Conservation (phyloP, 2,113 vertebrate species). For the Hepsetus odoe region DNA sequence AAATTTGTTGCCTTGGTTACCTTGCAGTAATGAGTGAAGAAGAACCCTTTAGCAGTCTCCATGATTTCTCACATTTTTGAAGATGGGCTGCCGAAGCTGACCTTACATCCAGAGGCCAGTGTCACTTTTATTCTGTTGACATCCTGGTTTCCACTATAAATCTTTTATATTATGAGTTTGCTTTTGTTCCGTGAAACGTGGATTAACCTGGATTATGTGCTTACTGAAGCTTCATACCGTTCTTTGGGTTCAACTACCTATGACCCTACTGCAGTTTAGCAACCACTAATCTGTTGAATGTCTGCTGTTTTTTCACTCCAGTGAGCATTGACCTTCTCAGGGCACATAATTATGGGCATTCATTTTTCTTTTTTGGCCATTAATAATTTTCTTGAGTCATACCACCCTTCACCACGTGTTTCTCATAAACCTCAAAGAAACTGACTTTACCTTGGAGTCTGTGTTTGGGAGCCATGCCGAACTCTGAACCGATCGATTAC, state of each 20-base stretch:
- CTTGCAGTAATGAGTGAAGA: too few species aligned
- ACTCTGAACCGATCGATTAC: not conserved
- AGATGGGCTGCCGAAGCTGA: too few species aligned
- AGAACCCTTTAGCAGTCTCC: too few species aligned
- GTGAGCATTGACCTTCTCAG: not conserved
- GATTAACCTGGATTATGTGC: not conserved
- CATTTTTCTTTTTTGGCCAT: not conserved
- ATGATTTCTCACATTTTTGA: too few species aligned
- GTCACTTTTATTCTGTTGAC: too few species aligned
- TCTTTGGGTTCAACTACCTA: not conserved
- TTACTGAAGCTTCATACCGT: not conserved
- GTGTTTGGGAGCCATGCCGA: not conserved
- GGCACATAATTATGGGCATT: not conserved
- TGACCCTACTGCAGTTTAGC: not conserved
- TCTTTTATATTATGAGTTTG: too few species aligned
- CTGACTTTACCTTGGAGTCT: not conserved
- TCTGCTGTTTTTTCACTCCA: not conserved
- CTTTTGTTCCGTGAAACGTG: not conserved
- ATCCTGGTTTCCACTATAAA: too few species aligned
- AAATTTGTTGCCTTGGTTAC: too few species aligned
- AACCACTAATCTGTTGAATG: not conserved
- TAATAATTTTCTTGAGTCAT: not conserved
- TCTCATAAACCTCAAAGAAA: not conserved
- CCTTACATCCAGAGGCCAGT: too few species aligned
- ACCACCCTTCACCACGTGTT: not conserved